These are phyloP conservation scores for Microtus montanus DNA, from an alignment of 2,113 vertebrate species.

Conservation along the genomic window DNA sequence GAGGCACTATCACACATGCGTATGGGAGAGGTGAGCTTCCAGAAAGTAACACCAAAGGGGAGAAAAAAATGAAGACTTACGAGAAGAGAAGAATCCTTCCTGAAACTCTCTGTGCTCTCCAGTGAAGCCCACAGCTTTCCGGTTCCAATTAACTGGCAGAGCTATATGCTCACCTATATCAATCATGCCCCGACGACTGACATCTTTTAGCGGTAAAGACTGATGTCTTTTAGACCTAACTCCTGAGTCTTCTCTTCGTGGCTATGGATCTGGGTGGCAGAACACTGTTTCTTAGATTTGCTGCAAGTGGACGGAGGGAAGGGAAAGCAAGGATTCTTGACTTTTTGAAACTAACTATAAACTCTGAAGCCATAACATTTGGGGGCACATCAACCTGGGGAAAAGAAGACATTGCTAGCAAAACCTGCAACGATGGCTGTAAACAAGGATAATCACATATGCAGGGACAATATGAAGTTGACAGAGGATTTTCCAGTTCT, in stretches of 20 bases:
- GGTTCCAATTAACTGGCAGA: constrained; percentile 56
- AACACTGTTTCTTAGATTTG: not conserved
- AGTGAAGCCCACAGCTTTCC: not conserved
- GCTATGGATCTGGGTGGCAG: not conserved
- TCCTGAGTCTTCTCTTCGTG: not conserved
- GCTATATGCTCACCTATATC: not conserved
- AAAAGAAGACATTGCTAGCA: not conserved
- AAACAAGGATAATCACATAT: not conserved
- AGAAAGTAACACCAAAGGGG: not conserved
- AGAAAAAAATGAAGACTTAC: not conserved
- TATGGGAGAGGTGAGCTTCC: not conserved
- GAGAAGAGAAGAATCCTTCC: not conserved
- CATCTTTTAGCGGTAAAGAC: not conserved
- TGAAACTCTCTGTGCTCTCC: not conserved
- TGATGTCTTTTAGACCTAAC: not conserved
- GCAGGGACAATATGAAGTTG: not conserved
- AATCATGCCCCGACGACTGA: constrained; percentile 57
- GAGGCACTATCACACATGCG: not conserved
- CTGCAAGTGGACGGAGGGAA: not conserved
- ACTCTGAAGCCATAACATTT: constrained; percentile 23
- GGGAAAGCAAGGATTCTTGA: constrained; percentile 19
- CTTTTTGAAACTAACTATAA: constrained; percentile 49
- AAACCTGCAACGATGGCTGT: not conserved
- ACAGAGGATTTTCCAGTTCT: not conserved
- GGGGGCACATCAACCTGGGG: not conserved